phyloP scores from a whole-genome alignment of 2,797 vertebrate genomes.

The Pangasius sanitwongsei region DNA sequence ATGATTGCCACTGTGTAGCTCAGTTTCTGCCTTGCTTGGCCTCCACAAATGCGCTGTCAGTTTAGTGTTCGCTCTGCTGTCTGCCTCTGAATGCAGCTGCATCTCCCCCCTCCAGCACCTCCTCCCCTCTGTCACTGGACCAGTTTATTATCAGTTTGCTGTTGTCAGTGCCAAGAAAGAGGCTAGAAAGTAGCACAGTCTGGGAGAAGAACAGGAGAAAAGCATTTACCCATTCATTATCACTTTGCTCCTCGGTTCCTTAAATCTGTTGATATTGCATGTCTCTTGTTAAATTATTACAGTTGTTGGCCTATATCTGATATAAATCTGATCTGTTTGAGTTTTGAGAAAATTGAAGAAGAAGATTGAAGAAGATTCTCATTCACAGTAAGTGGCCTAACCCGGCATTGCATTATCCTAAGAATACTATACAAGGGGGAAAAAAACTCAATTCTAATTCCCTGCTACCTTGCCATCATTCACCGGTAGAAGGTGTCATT shows the following conservation, averaged over 20 bases:
- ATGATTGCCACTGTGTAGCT: constrained; percentile 48
- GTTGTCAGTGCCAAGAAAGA: constrained; percentile 30
- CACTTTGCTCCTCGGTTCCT: background rate
- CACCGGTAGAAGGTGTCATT: background rate
- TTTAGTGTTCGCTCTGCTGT: constrained; percentile 41
- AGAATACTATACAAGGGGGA: background rate
- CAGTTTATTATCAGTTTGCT: constrained; percentile 46
- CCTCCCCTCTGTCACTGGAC: constrained; percentile 38
- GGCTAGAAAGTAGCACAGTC: constrained; percentile 23
- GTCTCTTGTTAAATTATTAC: background rate
- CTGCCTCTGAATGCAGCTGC: constrained; percentile 50
- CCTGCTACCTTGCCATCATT: background rate
- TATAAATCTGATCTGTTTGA: background rate
- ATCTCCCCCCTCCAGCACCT: constrained; percentile 25
- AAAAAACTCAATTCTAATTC: constrained; percentile 5
- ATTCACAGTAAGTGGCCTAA: background rate
- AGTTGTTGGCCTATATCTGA: background rate
- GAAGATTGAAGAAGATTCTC: background rate
- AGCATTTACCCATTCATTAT: constrained; percentile 17
- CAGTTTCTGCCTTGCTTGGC: constrained; percentile 48
- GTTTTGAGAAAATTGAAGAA: too few relatives aligned
- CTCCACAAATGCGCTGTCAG: constrained; percentile 46
- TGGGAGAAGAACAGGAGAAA: constrained; percentile 17
- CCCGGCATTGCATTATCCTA: background rate
- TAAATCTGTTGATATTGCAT: background rate